These are phyloP conservation scores for Sycophaga agraensis DNA, from an alignment of 1,140 invertebrate genomes.

Conservation along the genomic window DNA sequence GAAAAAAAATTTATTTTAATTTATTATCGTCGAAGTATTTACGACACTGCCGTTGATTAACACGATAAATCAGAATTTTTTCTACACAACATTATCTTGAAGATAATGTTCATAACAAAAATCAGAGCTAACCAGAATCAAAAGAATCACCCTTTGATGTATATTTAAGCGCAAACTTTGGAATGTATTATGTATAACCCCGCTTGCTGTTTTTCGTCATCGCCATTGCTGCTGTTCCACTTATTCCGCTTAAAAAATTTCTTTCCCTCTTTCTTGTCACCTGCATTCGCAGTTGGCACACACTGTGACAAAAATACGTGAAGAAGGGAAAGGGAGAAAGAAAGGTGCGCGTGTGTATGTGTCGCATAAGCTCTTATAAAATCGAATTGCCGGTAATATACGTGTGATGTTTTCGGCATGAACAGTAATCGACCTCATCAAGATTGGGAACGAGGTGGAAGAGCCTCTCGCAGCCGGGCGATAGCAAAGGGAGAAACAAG, in stretches of 20 bases:
- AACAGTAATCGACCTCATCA: constrained; percentile 23
- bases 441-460: constrained; percentile 4
- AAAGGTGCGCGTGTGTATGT: not conserved
- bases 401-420: constrained; percentile 11
- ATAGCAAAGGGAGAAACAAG: not conserved
- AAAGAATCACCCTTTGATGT: not conserved
- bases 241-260: constrained; percentile 12
- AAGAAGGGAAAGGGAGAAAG: not conserved
- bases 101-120: no score
- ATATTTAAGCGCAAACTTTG: not conserved
- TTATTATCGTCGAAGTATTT: no score
- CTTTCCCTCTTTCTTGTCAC: not conserved
- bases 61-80: no score
- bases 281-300: no score
- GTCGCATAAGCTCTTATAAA: not conserved
- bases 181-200: constrained; percentile 12
- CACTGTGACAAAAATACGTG: no score
- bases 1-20: no score
- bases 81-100: no score
- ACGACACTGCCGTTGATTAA: no score
- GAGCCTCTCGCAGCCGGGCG: not conserved
- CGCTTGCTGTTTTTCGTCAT: constrained; percentile 16
- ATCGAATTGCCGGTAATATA: constrained; percentile 20
- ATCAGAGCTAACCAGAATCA: not conserved
- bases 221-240: not conserved